Percentiles rank a stretch among this genome's conserved stretches.
These are phyloP conservation scores for Sebastes miniatus DNA, from an alignment of 2,797 vertebrate genomes.

Conservation along the genomic window DNA sequence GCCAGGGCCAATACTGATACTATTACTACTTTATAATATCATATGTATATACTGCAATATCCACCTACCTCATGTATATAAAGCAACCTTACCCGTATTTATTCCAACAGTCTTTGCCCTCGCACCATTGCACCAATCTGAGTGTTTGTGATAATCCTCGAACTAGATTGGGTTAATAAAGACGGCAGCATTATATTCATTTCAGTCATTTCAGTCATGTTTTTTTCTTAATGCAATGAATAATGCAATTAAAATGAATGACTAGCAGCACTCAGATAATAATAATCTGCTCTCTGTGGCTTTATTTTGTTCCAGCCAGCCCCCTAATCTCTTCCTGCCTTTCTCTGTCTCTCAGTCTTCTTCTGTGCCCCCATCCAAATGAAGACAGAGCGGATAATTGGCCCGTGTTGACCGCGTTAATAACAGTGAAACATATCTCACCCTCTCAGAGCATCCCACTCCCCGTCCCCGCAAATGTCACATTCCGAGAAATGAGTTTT, in stretches of 20 bases:
- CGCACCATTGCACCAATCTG: background rate
- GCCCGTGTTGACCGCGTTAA: slow-evolving; percentile 13
- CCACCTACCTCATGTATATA: too few relatives aligned
- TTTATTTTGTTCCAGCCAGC: background rate
- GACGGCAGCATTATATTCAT: background rate
- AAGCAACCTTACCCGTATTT: too few relatives aligned
- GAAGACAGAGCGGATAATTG: slow-evolving; percentile 27
- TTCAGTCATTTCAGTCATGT: background rate
- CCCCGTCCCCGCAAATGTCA: slow-evolving; percentile 3
- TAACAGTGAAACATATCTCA: slow-evolving; percentile 15
- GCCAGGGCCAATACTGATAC: background rate
- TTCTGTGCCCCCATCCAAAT: background rate
- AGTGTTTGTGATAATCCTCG: background rate
- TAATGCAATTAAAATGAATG: background rate
- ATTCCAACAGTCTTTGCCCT: too few relatives aligned
- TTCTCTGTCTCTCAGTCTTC: background rate
- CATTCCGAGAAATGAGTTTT: slow-evolving; percentile 33
- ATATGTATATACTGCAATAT: too few relatives aligned
- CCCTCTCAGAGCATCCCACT: background rate
- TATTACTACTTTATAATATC: too few relatives aligned
- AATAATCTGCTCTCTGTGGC: background rate
- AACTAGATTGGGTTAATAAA: background rate
- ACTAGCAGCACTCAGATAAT: background rate
- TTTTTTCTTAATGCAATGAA: background rate
- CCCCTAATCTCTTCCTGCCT: background rate